A percentile compares a stretch with the other conserved stretches of the same genome.
phyloP scores from a whole-genome alignment of 2,797 vertebrate species.

The Austrolebias charrua region DNA sequence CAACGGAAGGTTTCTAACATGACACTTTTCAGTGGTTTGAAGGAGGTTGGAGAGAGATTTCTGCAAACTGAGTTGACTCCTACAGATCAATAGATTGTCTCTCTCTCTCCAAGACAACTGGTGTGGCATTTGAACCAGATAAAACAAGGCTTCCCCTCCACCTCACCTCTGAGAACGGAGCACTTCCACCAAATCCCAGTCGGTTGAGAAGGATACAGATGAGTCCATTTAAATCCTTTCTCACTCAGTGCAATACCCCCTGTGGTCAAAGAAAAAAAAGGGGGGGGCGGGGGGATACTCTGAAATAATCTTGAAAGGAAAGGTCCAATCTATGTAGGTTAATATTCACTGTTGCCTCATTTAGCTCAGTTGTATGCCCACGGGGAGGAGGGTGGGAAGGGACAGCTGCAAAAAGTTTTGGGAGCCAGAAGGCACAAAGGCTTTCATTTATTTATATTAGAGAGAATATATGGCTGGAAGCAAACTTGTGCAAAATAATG shows the following conservation, averaged over 20 bases:
- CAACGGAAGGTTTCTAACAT: conserved; percentile 74
- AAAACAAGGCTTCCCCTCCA: conserved; percentile 80
- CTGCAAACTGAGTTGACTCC: conserved; percentile 76
- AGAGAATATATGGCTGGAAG: conserved; percentile 62
- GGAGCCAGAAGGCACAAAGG: conserved; percentile 68
- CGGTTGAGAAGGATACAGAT: conserved; percentile 77
- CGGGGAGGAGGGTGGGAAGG: conserved; percentile 24
- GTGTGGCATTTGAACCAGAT: conserved; percentile 84
- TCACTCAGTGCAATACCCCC: conserved; percentile 68
- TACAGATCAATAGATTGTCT: conserved; percentile 83
- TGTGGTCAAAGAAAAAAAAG: conserved; percentile 47
- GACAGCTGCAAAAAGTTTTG: conserved; percentile 66
- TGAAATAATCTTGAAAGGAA: conserved; percentile 69
- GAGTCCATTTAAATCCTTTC: conserved; percentile 74
- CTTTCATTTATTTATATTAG: conserved; percentile 72
- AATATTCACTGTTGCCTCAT: conserved; percentile 74
- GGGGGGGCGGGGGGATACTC: conserved; percentile 43
- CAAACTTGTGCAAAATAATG: conserved; percentile 66
- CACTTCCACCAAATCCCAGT: conserved; percentile 75
- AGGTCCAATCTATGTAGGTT: conserved; percentile 73
- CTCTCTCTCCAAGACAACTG: conserved; percentile 75
- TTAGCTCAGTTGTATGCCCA: conserved; percentile 67
- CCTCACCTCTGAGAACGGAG: conserved; percentile 77
- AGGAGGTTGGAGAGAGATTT: conserved; percentile 75
- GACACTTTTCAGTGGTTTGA: conserved; percentile 77